phyloP scores from a whole-genome alignment of 2,113 vertebrate species.

The Scatophagus argus region DNA sequence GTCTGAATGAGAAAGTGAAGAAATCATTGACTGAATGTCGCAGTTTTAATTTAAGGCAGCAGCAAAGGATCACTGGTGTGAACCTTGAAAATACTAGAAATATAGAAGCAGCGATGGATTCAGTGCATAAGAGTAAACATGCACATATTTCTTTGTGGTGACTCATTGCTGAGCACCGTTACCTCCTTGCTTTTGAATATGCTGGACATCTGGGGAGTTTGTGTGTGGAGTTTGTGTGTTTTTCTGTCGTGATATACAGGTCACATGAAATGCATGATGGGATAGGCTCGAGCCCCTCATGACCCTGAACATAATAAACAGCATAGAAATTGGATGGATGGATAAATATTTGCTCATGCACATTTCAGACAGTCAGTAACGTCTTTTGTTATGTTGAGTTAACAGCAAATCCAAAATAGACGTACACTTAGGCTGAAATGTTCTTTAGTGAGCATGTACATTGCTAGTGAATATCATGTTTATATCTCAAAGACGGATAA shows the following conservation, averaged over 20 bases:
- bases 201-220: background rate
- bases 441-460: background rate
- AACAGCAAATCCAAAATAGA: background rate
- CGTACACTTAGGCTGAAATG: background rate
- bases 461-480: conserved; percentile 15
- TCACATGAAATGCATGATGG: conserved; percentile 17
- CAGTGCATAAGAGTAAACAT: background rate
- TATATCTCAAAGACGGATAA: no score
- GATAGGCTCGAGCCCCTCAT: background rate
- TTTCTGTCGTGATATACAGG: background rate
- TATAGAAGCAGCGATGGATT: background rate
- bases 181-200: background rate
- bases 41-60: conserved; percentile 1
- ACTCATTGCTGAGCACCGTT: background rate
- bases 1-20: background rate
- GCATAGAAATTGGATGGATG: conserved; percentile 5
- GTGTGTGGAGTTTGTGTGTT: background rate
- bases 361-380: conserved; percentile 11
- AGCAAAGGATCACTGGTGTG: background rate
- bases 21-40: background rate
- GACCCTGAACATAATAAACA: background rate
- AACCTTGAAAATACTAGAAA: background rate
- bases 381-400: background rate
- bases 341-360: conserved; percentile 28
- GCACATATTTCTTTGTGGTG: background rate